Percentiles rank a stretch among this genome's conserved stretches.
These are phyloP conservation scores for Osedax fenrisi DNA, from an alignment of 2,888 invertebrate genomes.

Conservation along the genomic window DNA sequence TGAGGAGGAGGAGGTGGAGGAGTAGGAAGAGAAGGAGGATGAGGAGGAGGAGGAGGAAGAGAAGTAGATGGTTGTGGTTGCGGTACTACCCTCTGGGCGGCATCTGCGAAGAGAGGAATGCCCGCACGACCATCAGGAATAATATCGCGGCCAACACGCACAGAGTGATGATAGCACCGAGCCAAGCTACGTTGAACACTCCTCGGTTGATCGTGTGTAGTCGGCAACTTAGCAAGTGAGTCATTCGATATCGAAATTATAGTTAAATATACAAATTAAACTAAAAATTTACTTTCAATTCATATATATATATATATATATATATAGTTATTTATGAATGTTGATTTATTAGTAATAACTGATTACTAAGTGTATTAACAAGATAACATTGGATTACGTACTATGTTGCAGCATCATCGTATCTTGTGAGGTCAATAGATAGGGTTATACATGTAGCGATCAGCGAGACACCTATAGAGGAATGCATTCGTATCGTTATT, in stretches of 20 bases:
- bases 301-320: not conserved
- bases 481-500: no score
- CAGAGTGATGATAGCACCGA: conserved; percentile 23
- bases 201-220: not conserved
- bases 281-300: no score
- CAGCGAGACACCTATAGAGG: conserved; percentile 49
- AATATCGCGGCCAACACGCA: not conserved
- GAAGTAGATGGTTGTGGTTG: no score
- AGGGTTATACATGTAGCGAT: conserved; percentile 50
- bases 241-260: no score
- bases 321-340: not conserved
- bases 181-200: not conserved
- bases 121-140: conserved; percentile 13
- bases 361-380: no score
- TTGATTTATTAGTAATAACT: no score
- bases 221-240: not conserved
- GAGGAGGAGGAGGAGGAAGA: no score
- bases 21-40: no score
- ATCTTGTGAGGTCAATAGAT: conserved; percentile 39
- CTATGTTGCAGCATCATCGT: conserved; percentile 15
- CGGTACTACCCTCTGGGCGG: not conserved
- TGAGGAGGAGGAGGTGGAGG: no score
- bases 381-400: conserved; percentile 15
- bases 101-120: conserved; percentile 6
- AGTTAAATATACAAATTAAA: no score